Conservation (phyloP, 2,888 invertebrate species). For the Lasioglossum oenotherae region DNA sequence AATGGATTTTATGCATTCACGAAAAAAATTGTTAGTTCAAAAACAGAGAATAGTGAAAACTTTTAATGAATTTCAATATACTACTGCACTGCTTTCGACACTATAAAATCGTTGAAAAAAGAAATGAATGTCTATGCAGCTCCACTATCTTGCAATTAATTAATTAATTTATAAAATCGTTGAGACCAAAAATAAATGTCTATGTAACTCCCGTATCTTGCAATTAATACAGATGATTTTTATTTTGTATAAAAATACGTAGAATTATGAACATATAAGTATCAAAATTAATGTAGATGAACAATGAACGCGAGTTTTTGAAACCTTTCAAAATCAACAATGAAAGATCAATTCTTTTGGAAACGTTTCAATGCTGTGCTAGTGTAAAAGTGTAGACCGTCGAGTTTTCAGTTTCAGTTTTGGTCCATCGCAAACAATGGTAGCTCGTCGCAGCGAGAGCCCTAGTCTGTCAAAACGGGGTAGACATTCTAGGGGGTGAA, state of each 20-base stretch:
- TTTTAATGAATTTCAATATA: not conserved
- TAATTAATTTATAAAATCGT: not conserved
- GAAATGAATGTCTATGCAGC: not conserved
- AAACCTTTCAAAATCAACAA: not conserved
- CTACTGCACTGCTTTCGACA: not conserved
- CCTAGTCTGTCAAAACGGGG: not conserved
- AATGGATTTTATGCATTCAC: not conserved
- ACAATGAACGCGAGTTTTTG: not conserved
- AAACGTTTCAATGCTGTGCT: not conserved
- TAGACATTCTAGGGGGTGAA: not conserved
- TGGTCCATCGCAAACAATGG: not conserved
- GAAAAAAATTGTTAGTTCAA: not conserved
- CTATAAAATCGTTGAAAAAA: not conserved
- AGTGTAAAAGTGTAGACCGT: not conserved
- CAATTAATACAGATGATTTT: not conserved
- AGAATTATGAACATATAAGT: not conserved
- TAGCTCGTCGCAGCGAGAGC: not conserved
- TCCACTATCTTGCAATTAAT: not conserved
- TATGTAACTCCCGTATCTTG: not conserved
- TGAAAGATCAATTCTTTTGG: not conserved
- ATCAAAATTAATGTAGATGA: not conserved
- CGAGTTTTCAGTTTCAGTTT: not conserved
- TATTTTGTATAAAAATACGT: not conserved
- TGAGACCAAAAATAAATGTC: not conserved
- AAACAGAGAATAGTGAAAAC: not conserved